Evolutionary conservation across 2,888 invertebrate species (phyloP).

Genomic region (Galerucella calmariensis): DNA sequence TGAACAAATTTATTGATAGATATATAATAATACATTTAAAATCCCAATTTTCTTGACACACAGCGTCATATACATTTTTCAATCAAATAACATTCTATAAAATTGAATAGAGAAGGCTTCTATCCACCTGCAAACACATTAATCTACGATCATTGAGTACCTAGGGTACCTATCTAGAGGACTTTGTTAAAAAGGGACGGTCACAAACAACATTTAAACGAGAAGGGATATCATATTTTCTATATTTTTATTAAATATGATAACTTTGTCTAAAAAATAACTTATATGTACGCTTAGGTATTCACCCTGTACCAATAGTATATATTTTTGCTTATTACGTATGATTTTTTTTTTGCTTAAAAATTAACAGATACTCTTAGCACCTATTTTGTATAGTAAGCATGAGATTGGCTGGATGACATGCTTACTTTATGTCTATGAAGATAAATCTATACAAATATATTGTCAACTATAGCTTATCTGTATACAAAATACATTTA

Average conservation of each 20-base stretch:
- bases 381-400: constrained; percentile 24
- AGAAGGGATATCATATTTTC: not conserved
- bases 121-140: not conserved
- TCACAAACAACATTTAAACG: no score
- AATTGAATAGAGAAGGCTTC: constrained; percentile 14
- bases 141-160: not conserved
- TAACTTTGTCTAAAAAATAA: not conserved
- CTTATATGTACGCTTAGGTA: not conserved
- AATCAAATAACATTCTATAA: no score
- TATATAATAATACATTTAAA: no score
- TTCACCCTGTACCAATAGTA: not conserved
- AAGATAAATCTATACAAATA: constrained; percentile 32
- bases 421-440: constrained; percentile 10
- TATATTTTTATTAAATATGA: not conserved
- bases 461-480: constrained; percentile 33
- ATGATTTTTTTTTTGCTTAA: constrained; percentile 6
- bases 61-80: no score
- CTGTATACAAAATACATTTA: constrained; percentile 35
- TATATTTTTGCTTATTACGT: not conserved
- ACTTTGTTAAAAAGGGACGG: not conserved
- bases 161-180: not conserved
- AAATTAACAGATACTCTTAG: constrained; percentile 24
- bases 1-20: no score
- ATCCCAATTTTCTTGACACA: no score
- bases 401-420: constrained; percentile 25